Conservation (phyloP, 2,888 invertebrate species). For the Barypeithes pellucidus region DNA sequence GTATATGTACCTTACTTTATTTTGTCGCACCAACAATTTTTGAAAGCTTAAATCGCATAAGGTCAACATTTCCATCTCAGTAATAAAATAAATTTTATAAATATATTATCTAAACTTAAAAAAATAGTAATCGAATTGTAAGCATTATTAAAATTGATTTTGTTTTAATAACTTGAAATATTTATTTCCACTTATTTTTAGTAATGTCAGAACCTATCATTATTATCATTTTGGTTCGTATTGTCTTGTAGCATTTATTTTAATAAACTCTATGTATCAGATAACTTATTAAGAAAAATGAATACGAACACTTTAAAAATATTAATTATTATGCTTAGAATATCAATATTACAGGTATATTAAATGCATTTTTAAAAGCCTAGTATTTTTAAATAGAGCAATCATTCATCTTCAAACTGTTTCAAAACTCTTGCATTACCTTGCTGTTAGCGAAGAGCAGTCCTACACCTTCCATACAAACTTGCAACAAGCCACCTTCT, state of each 20-base stretch:
- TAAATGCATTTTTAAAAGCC: not conserved
- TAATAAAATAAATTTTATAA: too few species aligned
- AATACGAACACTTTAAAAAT: not conserved
- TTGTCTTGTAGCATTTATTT: slow-evolving; percentile 33
- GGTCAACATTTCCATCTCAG: too few species aligned
- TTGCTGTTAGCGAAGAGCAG: slow-evolving; percentile 99
- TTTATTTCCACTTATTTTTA: too few species aligned
- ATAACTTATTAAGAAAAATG: not conserved
- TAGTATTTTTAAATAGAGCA: slow-evolving; percentile 1
- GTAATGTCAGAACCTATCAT: too few species aligned
- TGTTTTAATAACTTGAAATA: too few species aligned
- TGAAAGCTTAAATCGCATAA: too few species aligned
- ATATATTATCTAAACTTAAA: too few species aligned
- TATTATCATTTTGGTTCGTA: slow-evolving; percentile 23
- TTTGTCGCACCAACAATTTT: too few species aligned
- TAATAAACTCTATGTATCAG: slow-evolving; percentile 34
- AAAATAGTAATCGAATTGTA: too few species aligned
- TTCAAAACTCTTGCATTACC: slow-evolving; percentile 75
- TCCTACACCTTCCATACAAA: slow-evolving; percentile 99
- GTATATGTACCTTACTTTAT: too few species aligned
- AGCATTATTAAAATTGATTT: too few species aligned
- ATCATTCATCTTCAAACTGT: not conserved
- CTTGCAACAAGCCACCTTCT: slow-evolving; percentile 97
- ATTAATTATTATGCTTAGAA: not conserved
- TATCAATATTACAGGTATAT: not conserved